These are phyloP conservation scores for Chrysomallon squamiferum DNA, from an alignment of 1,140 invertebrate species.

Conservation along the genomic window DNA sequence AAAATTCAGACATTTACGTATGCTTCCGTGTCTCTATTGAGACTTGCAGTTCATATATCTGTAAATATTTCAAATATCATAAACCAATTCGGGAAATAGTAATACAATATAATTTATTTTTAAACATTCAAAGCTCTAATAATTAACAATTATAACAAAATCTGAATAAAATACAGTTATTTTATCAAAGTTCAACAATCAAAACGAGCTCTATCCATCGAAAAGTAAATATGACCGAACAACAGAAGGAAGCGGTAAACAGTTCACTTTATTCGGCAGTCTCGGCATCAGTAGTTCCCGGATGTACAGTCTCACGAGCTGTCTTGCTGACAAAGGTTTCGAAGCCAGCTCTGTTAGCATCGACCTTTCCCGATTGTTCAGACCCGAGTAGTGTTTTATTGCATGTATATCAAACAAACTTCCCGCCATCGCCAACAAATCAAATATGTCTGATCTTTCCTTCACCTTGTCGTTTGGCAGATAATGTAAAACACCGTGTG, in stretches of 20 bases:
- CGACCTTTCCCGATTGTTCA: slow-evolving; percentile 23
- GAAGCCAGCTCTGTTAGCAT: slow-evolving; percentile 16
- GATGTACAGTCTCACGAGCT: slow-evolving; percentile 28
- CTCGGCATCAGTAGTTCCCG: slow-evolving; percentile 15
- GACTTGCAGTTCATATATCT: no score
- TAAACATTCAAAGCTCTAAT: no score
- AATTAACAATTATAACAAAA: no score
- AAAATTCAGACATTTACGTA: no score
- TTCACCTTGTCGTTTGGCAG: slow-evolving; percentile 18
- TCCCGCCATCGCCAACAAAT: slow-evolving; percentile 31
- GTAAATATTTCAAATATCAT: no score
- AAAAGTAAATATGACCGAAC: slow-evolving; percentile 46
- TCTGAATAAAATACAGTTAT: no score
- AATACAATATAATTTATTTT: no score
- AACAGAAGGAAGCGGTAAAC: slow-evolving; percentile 42
- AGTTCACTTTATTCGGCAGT: slow-evolving; percentile 27
- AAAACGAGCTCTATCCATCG: slow-evolving; percentile 10
- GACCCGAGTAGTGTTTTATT: slow-evolving; percentile 23
- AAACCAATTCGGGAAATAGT: no score
- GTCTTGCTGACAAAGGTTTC: slow-evolving; percentile 34
- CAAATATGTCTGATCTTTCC: slow-evolving; percentile 29
- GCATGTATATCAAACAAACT: slow-evolving; percentile 26
- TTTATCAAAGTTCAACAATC: no score
- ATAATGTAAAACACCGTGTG: slow-evolving; percentile 47
- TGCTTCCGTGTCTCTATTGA: no score